phyloP scores from a whole-genome alignment of 37 sponge, comb jelly and placozoan genomes.

The Dysidea cf. avara region DNA sequence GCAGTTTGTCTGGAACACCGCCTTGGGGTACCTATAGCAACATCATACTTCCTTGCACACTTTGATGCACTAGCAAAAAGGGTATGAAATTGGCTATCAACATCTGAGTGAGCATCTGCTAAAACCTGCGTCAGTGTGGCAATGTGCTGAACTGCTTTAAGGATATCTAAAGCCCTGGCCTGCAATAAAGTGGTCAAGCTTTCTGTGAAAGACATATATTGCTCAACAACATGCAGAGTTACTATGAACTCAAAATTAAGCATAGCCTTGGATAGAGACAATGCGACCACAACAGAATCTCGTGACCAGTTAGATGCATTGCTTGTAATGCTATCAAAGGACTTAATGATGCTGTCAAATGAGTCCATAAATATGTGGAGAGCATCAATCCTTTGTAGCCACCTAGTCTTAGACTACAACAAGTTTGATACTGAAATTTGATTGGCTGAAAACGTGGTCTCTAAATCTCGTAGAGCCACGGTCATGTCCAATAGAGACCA shows the following conservation, averaged over 20 bases:
- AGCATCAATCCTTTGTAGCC: no score
- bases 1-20: constrained; percentile 42
- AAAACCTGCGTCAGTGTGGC: constrained; percentile 25
- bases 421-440: no score
- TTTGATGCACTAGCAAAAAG: no score
- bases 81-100: constrained; percentile 20
- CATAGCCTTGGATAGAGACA: constrained; percentile 13
- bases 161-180: constrained; percentile 32
- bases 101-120: constrained; percentile 11
- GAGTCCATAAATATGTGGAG: constrained; percentile 27
- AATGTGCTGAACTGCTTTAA: constrained; percentile 34
- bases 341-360: constrained; percentile 12
- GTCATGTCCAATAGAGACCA: no score
- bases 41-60: constrained; percentile 18
- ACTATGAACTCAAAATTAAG: constrained; percentile 30
- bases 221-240: constrained; percentile 15
- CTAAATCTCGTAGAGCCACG: no score
- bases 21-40: constrained; percentile 22
- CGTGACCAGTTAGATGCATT: constrained; percentile 9
- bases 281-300: constrained; percentile 27
- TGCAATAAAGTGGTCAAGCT: constrained; percentile 40
- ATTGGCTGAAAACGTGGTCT: no score
- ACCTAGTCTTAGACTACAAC: no score
- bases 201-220: constrained; percentile 20
- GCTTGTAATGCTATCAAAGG: constrained; percentile 11